Evolutionary conservation across 2,113 vertebrate genomes (phyloP).

Genomic region (Potamarius usumacintae): DNA sequence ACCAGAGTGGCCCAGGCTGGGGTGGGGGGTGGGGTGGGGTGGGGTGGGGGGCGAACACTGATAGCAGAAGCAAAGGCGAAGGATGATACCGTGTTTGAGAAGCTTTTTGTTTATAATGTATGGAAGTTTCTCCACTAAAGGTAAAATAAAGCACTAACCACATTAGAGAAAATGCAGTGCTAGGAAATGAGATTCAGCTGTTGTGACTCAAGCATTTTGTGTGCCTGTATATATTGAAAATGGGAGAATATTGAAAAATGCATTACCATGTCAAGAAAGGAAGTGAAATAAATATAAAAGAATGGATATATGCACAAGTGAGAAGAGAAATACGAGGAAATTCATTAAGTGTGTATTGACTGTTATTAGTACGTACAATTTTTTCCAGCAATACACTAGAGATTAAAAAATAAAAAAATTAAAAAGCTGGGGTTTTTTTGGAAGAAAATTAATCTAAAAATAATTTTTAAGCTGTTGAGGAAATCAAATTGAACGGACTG

Average conservation of each 20-base stretch:
- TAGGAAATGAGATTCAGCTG: not conserved
- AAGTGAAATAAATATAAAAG: not conserved
- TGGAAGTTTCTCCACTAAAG: not conserved
- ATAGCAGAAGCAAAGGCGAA: not conserved
- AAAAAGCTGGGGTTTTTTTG: not conserved
- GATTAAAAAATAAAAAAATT: not conserved
- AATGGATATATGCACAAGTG: not conserved
- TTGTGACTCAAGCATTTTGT: not conserved
- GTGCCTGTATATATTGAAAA: not conserved
- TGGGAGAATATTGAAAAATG: not conserved
- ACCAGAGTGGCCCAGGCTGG: slow-evolving; percentile 60
- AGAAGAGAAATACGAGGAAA: not conserved
- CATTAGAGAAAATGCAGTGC: not conserved
- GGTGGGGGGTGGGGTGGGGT: too few species aligned
- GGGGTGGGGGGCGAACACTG: slow-evolving; percentile 5
- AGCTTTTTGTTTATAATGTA: not conserved
- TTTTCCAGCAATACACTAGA: not conserved
- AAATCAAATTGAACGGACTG: not conserved
- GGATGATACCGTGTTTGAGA: not conserved
- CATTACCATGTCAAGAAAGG: not conserved
- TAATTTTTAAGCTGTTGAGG: not conserved
- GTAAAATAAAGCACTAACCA: not conserved
- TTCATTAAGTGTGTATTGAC: not conserved
- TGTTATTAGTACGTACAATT: not conserved
- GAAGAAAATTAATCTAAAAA: not conserved